phyloP scores from a whole-genome alignment of 2,113 vertebrate species.

The Percina caprodes region DNA sequence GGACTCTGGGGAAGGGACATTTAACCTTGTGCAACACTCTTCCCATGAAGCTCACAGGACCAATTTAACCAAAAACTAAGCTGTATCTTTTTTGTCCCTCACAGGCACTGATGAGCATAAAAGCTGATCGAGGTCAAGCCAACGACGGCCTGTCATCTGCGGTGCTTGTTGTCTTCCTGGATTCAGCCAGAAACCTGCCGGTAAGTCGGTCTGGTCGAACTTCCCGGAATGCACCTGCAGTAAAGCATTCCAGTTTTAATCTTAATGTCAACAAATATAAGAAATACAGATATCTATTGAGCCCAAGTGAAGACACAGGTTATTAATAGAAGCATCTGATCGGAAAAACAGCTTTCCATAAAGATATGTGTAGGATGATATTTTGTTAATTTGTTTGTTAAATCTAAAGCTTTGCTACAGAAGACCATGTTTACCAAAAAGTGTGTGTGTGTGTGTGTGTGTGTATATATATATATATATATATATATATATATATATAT shows the following conservation, averaged over 20 bases:
- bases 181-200: constrained; percentile 94
- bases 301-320: not conserved
- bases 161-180: constrained; percentile 93
- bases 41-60: not conserved
- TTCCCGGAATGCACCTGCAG: not conserved
- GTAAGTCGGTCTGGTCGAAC: constrained; percentile 83
- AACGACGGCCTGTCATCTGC: constrained; percentile 93
- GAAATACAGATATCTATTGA: not conserved
- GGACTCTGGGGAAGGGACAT: not conserved
- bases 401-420: not conserved
- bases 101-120: constrained; percentile 89
- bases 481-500: too few relatives aligned
- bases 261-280: not conserved
- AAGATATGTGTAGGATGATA: not conserved
- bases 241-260: not conserved
- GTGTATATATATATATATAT: not conserved
- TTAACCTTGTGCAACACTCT: not conserved
- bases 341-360: not conserved
- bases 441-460: too few relatives aligned
- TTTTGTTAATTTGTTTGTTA: not conserved
- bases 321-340: not conserved
- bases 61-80: not conserved
- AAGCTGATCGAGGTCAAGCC: constrained; percentile 89
- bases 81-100: not conserved
- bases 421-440: not conserved